Percentiles rank a stretch among this genome's conserved stretches.
phyloP scores from a whole-genome alignment of 2,888 invertebrate species.

The Heteromyza rotundicornis region DNA sequence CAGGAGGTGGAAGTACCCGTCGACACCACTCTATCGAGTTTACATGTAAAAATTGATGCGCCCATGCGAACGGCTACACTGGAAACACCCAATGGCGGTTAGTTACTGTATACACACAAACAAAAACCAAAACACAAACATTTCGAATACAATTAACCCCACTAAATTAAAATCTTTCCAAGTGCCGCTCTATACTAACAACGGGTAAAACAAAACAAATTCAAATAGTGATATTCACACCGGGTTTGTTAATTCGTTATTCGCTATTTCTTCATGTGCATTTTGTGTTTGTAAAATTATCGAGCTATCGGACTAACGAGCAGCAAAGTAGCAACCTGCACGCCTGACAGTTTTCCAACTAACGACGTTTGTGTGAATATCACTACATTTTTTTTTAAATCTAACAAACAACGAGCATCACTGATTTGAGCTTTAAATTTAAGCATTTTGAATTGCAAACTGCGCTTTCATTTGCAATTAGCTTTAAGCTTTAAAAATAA shows the following conservation, averaged over 20 bases:
- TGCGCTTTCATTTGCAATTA: conserved; percentile 9
- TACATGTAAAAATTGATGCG: conserved; percentile 60
- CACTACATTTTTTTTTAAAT: no score
- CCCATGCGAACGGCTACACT: conserved; percentile 56
- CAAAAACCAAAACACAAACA: not conserved
- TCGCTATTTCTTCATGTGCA: no score
- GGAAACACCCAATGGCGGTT: conserved; percentile 63
- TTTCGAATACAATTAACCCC: not conserved
- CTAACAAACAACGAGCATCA: not conserved
- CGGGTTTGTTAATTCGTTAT: no score
- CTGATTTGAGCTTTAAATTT: conserved; percentile 15
- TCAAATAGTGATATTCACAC: no score
- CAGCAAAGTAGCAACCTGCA: not conserved
- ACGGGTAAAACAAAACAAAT: not conserved
- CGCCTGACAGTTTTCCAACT: not conserved
- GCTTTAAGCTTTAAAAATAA: conserved; percentile 13
- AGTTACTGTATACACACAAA: conserved; percentile 47
- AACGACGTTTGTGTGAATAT: no score
- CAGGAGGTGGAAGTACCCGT: conserved; percentile 59
- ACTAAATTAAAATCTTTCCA: not conserved
- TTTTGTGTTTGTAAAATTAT: no score
- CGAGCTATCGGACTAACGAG: no score
- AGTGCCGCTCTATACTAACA: not conserved
- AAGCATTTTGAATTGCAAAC: conserved; percentile 2
- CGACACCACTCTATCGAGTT: conserved; percentile 58